phyloP scores from a whole-genome alignment of 2,113 vertebrate genomes.

The Dasyornis broadbenti region DNA sequence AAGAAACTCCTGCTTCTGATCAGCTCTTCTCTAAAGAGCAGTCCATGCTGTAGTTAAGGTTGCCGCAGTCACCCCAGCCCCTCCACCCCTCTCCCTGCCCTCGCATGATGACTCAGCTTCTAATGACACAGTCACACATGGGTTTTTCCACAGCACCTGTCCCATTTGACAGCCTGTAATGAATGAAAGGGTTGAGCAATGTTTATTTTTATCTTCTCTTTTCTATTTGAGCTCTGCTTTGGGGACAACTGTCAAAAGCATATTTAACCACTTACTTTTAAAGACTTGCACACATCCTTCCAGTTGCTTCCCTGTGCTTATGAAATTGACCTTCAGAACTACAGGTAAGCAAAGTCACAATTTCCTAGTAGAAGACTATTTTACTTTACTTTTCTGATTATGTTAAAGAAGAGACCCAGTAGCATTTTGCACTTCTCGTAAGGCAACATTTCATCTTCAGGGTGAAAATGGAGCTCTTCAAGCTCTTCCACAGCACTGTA shows the following conservation, averaged over 20 bases:
- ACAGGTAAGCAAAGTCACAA: not conserved
- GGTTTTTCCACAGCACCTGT: conserved; percentile 15
- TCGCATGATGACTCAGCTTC: not conserved
- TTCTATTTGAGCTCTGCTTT: not conserved
- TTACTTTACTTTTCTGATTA: not conserved
- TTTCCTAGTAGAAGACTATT: not conserved
- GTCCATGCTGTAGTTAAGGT: not conserved
- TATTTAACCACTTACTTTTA: not conserved
- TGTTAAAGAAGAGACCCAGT: not conserved
- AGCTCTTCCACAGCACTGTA: not conserved
- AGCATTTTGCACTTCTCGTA: not conserved
- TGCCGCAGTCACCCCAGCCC: not conserved
- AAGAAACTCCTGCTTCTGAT: not conserved
- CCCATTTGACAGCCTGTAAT: conserved; percentile 21
- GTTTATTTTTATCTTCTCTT: conserved; percentile 45
- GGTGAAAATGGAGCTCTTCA: not conserved
- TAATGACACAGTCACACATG: not conserved
- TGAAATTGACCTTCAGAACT: not conserved
- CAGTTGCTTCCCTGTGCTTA: fast-evolving
- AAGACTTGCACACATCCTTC: not conserved
- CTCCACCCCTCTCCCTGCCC: not conserved
- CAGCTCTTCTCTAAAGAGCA: not conserved
- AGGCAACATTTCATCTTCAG: not conserved
- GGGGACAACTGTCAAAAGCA: not conserved
- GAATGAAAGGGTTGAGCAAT: not conserved